phyloP scores from a whole-genome alignment of 2,113 vertebrate genomes.

The Chinchilla lanigera region DNA sequence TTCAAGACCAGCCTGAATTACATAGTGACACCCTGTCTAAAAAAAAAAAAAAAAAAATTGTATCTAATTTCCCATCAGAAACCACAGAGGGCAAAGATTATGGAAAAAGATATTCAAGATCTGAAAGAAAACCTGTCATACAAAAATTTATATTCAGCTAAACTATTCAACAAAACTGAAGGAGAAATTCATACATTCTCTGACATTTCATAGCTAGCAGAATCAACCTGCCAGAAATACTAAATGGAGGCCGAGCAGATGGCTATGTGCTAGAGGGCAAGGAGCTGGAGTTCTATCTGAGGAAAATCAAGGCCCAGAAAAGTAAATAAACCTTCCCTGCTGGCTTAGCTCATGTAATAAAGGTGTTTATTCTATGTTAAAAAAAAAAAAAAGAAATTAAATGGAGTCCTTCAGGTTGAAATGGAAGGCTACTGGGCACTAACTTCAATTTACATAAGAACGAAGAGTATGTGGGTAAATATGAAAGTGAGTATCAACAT shows the following conservation, averaged over 20 bases:
- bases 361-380: too few species aligned
- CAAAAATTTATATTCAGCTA: neutral
- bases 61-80: constrained; percentile 10
- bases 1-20: neutral
- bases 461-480: neutral
- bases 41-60: neutral
- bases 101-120: neutral
- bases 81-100: neutral
- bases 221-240: neutral
- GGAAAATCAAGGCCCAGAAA: too few species aligned
- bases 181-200: neutral
- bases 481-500: neutral
- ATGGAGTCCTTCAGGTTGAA: neutral
- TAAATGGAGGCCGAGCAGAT: neutral
- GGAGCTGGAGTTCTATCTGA: too few species aligned
- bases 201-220: neutral
- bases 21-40: neutral
- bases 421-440: neutral
- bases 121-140: neutral
- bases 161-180: neutral
- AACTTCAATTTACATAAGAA: neutral
- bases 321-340: too few species aligned
- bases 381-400: neutral
- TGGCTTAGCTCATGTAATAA: too few species aligned
- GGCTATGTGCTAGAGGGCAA: too few species aligned